Base-by-base conservation (phyloP, 2,888 invertebrate species). In the Habrosyne pyritoides region DNA sequence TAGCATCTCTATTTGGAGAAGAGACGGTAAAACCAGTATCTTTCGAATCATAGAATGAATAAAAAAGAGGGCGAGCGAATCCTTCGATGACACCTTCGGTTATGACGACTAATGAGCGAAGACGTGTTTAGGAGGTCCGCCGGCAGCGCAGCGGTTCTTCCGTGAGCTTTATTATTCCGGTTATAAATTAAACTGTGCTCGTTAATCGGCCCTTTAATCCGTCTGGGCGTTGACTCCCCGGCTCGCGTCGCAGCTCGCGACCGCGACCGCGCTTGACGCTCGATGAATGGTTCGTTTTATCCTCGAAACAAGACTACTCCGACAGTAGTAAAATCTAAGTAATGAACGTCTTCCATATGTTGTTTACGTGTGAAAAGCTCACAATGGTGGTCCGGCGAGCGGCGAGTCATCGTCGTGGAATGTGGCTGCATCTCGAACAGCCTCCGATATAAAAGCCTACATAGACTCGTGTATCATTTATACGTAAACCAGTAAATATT, bases 181-280 rank as follows among this genome's bases (percentile, higher is more conserved):
- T 87, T 84, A 82, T 88, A 90, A 91, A 92, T 91, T 88, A 91
- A 88, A 81, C 75, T 76, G 84, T 79, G 84, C 82, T 87, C 85
- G 86, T 91, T 91, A 91, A 91, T 90, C 86, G 84, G 81, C 82
- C 87, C 87, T 89, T 89, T 91, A 91, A 91, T 90, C 86, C 84
- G 89, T 87, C 91, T 90, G 91, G 89, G 79, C 91, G 84, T 91
- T 92, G 91, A 91, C 91, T 86, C 84, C 75, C 68, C 26, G 48
- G 48, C 48, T 50, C 64, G 73, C 65, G 76, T 71, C 64, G 69
- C 69, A 57, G 56, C 59, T n/a, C n/a, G n/a, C n/a, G n/a, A n/a
- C 64, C 24, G 24, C 24, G 24, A 24, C 21, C 21, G 21, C 4
- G 28, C 28, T 28, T 50, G 18, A 67, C 60, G 66, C 53, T 55